Evolutionary conservation across 2,888 invertebrate species (phyloP), one percentile per base, ranked within the genome.

Genomic region (Synergus laeviventris): DNA sequence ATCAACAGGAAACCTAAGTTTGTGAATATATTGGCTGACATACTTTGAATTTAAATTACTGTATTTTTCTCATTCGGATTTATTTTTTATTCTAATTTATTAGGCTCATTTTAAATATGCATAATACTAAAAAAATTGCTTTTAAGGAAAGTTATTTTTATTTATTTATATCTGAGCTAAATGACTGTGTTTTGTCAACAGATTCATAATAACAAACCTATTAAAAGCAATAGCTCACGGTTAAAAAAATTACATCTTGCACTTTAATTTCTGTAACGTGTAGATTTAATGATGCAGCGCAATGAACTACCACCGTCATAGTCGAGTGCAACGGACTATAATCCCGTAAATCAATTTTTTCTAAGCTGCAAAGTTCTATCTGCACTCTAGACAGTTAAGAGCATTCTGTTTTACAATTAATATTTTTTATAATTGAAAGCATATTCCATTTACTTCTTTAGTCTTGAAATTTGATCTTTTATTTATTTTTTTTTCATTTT

Each of bases 281-380:
- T 70, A 45, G 11, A 36, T 70, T 54, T 54, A 70, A 70, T 70
- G 45, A 70, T 31, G 11, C 16, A 70, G 70, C 45, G 70, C 49
- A 70, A 70, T 36, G 49, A 70, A 70, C 70, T 70, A 36, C 49
- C 49, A 70, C 49, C 49, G 49, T 36, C 70, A 49, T 70, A 70
- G 24, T 70, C 36, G 70, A 49, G 70, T 54, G 49, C 70, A 45
- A 49, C 49, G 45, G 18, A 49, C 70, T 45, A 49, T 70, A 70
- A 70, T 70, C 70, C 45, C 70, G 70, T 70, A 49, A 49, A 70
- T 70, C 70, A 70, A 70, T 70, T 70, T 70, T 45, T 70, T 70
- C 36, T 70, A 49, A 45, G 49, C 49, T 70, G 45, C 45, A 70
- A 12, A 31, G 24, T 16, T 49, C 31, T 31, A 36, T n/a, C 49